Evolutionary conservation across 1,140 invertebrate genomes (phyloP).

Genomic region (Paramacrobiotus metropolitanus): DNA sequence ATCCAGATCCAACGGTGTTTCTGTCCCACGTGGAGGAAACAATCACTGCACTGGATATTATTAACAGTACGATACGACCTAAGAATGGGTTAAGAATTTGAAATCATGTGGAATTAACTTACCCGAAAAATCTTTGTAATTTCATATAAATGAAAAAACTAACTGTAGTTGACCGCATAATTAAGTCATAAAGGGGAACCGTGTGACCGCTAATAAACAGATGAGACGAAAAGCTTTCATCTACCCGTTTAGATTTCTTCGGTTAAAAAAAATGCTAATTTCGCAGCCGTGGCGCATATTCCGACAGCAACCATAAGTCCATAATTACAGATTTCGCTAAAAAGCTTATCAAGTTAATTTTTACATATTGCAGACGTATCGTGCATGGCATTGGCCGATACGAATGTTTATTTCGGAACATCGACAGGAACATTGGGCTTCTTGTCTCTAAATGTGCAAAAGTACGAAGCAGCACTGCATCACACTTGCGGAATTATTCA

Average conservation of each 20-base stretch:
- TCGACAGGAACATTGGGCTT: neutral
- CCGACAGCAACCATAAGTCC: too few relatives aligned
- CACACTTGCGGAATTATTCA: neutral
- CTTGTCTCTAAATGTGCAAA: neutral
- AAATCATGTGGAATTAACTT: neutral
- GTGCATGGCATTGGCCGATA: neutral
- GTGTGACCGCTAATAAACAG: too few relatives aligned
- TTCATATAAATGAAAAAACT: neutral
- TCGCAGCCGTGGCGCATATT: too few relatives aligned
- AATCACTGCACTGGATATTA: conserved; percentile 31
- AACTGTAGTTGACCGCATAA: too few relatives aligned
- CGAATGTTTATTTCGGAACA: neutral
- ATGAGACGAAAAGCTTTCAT: too few relatives aligned
- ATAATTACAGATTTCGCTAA: too few relatives aligned
- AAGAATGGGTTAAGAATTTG: conserved; percentile 32
- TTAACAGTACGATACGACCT: conserved; percentile 30
- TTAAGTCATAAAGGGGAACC: too few relatives aligned
- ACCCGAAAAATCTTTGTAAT: neutral
- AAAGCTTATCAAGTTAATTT: too few relatives aligned
- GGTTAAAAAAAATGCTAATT: too few relatives aligned
- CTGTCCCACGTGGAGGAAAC: conserved; percentile 1
- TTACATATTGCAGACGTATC: too few relatives aligned
- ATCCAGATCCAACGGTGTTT: conserved; percentile 10
- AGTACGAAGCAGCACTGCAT: neutral
- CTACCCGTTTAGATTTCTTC: too few relatives aligned